Evolutionary conservation across 2,113 vertebrate species (phyloP), one percentile per base, ranked within the genome.

Genomic region (Sapayoa aenigma): DNA sequence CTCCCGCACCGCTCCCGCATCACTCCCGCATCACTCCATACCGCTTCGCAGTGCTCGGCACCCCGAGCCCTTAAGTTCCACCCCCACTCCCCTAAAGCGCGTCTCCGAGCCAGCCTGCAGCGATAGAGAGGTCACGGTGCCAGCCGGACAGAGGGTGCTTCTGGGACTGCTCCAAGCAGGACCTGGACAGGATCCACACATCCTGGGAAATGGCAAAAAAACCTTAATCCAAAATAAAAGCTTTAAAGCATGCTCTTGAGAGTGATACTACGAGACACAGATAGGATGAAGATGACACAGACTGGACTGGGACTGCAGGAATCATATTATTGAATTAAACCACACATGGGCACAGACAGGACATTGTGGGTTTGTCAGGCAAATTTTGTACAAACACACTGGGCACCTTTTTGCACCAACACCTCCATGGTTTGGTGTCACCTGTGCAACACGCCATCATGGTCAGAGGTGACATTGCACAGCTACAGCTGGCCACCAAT

Each of bases 1-100:
- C 17, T 13, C 42, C 56, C 8, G 49, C 71, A 19, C 6, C 4
- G 6, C 47, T 6, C 21, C 22, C 6, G 37, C 52, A 46, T 8
- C 2, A 3, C 52, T 3, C 5, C 9, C 1, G 27, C 35, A 21
- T 9, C 1, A 1, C 24, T 3, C n/a, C 12, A 15, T 53, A 58
- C 16, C 3, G 16, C 14, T 55, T 5, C 33, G 9, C 52, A 22
- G 41, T n/a, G 42, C 35, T 9, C 14, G 9, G 52, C 55, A 9
- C 9, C 6, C 44, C 33, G 2, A 52, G 59, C 33, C 22, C 35
- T 16, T 2, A 2, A 10, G 66, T 9, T 21, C 41, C 14, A 53
- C 41, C 6, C 39, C 4, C 42, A 31, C 24, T 63, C 62, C 24
- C 33, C 73, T 10, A 2, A 18, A 35, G 31, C 7, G 9, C 4